Conservation (phyloP, 2,888 invertebrate species). For the Scaptomyza polygonia region DNA sequence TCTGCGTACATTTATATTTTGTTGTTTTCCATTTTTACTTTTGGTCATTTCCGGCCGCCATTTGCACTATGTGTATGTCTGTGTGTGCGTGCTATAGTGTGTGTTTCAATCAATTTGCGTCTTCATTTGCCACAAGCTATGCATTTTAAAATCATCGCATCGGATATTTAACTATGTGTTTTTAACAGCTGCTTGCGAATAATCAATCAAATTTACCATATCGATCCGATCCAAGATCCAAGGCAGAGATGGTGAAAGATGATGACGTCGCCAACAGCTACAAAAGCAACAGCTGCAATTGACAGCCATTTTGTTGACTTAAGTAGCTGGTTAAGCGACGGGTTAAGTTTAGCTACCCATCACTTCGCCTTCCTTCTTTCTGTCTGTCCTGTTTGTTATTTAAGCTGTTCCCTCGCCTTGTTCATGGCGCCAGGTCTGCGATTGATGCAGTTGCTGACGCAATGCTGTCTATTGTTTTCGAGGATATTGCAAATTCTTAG, state of each 20-base stretch:
- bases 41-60: conserved; percentile 55
- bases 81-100: neutral
- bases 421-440: neutral
- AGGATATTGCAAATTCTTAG: conserved; percentile 62
- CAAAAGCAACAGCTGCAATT: conserved; percentile 51
- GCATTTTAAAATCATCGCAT: conserved; percentile 22
- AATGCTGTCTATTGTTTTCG: conserved; percentile 54
- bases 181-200: conserved; percentile 32
- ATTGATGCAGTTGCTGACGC: conserved; percentile 32
- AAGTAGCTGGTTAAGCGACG: conserved; percentile 31
- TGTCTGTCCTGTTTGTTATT: conserved; percentile 7
- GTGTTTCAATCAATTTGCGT: conserved; percentile 61
- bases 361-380: neutral
- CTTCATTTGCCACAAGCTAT: conserved; percentile 46
- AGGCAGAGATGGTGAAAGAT: neutral
- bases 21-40: conserved; percentile 17
- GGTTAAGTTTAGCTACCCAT: conserved; percentile 38
- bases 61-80: conserved; percentile 25
- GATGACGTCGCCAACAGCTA: conserved; percentile 27
- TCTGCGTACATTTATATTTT: conserved; percentile 22
- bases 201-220: conserved; percentile 64
- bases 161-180: conserved; percentile 11
- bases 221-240: conserved; percentile 11
- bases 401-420: conserved; percentile 24
- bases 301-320: conserved; percentile 60